These are phyloP conservation scores for Spinibarbus caldwelli DNA, from an alignment of 2,797 vertebrate species.

Conservation along the genomic window DNA sequence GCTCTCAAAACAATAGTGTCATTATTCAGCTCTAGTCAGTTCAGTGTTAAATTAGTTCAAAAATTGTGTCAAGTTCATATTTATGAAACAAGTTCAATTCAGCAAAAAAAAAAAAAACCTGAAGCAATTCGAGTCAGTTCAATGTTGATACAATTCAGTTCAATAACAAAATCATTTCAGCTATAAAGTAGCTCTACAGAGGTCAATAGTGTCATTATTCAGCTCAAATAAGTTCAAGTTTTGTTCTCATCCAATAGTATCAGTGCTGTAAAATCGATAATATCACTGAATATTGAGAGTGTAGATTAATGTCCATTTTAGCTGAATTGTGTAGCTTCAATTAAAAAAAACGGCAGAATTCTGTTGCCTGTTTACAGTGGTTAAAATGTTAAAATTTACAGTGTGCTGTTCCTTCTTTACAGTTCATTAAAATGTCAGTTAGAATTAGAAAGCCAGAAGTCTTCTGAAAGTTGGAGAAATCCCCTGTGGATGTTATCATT, in stretches of 20 bases:
- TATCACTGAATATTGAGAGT: background rate
- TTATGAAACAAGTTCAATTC: background rate
- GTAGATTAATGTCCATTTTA: background rate
- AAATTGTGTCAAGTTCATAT: background rate
- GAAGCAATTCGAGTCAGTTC: background rate
- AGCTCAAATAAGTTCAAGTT: background rate
- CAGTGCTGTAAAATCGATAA: background rate
- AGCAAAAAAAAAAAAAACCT: background rate
- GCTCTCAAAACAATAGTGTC: background rate
- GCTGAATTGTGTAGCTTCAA: background rate
- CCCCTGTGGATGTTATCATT: conserved; percentile 24
- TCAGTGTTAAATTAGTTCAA: background rate
- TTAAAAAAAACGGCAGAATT: background rate
- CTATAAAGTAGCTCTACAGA: background rate
- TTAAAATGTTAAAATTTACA: background rate
- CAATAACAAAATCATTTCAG: background rate
- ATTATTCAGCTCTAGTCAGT: background rate
- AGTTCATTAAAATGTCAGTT: conserved; percentile 18
- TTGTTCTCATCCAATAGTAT: background rate
- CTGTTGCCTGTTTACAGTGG: background rate
- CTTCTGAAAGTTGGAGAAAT: conserved; percentile 8
- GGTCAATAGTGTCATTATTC: background rate
- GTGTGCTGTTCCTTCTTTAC: background rate
- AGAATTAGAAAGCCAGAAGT: background rate
- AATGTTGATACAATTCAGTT: background rate